Conservation (phyloP, 2,888 invertebrate species). For the Congeria kusceri region DNA sequence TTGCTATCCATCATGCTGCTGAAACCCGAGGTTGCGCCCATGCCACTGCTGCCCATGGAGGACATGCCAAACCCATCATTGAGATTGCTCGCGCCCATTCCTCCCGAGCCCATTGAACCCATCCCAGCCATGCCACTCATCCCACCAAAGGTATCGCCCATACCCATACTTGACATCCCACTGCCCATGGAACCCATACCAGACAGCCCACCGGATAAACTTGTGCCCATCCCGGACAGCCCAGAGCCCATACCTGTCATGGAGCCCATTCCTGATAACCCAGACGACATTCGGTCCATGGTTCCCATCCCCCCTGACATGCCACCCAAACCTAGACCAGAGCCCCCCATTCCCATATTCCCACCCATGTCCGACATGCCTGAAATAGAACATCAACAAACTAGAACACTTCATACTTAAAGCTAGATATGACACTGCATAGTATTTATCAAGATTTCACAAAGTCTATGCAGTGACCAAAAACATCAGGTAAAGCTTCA, state of each 20-base stretch:
- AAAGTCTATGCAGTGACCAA: too few species aligned
- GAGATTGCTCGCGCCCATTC: slow-evolving; percentile 55
- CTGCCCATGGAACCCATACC: slow-evolving; percentile 62
- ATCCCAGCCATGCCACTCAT: slow-evolving; percentile 58
- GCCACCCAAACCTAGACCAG: slow-evolving; percentile 47
- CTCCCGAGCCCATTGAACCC: slow-evolving; percentile 57
- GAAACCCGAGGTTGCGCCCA: slow-evolving; percentile 59
- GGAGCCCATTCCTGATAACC: slow-evolving; percentile 57
- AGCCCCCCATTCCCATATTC: slow-evolving; percentile 48
- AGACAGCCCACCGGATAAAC: slow-evolving; percentile 47
- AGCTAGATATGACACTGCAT: background rate
- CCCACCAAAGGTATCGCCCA: slow-evolving; percentile 57
- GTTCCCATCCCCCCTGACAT: slow-evolving; percentile 61
- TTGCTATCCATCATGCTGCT: slow-evolving; percentile 55
- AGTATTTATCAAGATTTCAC: too few species aligned
- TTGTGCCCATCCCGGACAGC: slow-evolving; percentile 45
- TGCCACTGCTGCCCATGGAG: slow-evolving; percentile 42
- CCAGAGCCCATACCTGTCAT: slow-evolving; percentile 61
- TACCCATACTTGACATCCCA: slow-evolving; percentile 60
- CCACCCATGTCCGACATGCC: slow-evolving; percentile 17
- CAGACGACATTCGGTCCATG: slow-evolving; percentile 59
- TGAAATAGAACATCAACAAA: slow-evolving; percentile 16
- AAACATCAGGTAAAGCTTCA: too few species aligned
- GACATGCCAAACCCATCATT: slow-evolving; percentile 52
- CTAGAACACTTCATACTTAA: background rate